Conservation (phyloP, 1,140 invertebrate genomes). For the Ceratitis capitata region DNA sequence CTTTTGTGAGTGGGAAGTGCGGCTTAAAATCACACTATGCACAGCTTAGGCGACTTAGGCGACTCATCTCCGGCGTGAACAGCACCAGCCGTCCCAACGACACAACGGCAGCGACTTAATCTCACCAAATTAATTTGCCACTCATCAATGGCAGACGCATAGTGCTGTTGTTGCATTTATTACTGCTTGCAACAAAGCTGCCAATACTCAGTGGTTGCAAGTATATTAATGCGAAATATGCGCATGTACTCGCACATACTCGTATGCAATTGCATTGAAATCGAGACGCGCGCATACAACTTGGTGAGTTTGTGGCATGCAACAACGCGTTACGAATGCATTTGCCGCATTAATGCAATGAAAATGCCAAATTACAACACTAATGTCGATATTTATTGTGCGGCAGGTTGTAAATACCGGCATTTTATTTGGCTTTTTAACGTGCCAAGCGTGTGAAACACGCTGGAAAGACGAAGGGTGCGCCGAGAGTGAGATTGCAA, state of each 20-base stretch:
- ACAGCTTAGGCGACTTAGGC: not conserved
- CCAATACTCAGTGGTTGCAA: not conserved
- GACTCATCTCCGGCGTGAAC: not conserved
- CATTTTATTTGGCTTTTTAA: slow-evolving; percentile 5
- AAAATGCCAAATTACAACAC: slow-evolving; percentile 35
- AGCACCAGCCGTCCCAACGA: not conserved
- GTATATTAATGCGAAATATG: not conserved
- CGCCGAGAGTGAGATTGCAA: too few relatives aligned
- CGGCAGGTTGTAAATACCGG: slow-evolving; percentile 4
- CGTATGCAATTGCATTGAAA: not conserved
- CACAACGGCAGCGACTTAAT: slow-evolving; percentile 17
- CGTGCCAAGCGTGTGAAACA: not conserved
- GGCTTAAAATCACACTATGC: too few relatives aligned
- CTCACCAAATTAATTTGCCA: slow-evolving; percentile 24
- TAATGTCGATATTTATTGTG: slow-evolving; percentile 27
- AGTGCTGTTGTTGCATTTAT: not conserved
- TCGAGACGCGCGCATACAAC: too few relatives aligned
- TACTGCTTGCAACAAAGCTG: not conserved
- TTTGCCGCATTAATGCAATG: slow-evolving; percentile 31
- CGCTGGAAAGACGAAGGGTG: not conserved
- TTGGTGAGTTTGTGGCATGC: not conserved
- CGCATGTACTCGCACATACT: not conserved
- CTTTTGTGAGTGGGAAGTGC: not conserved
- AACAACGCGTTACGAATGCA: slow-evolving; percentile 14
- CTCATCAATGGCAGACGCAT: not conserved